Percentiles rank a stretch among this genome's conserved stretches.
These are phyloP conservation scores for Salvelinus sp. DNA, from an alignment of 2,113 vertebrate species.

Conservation along the genomic window DNA sequence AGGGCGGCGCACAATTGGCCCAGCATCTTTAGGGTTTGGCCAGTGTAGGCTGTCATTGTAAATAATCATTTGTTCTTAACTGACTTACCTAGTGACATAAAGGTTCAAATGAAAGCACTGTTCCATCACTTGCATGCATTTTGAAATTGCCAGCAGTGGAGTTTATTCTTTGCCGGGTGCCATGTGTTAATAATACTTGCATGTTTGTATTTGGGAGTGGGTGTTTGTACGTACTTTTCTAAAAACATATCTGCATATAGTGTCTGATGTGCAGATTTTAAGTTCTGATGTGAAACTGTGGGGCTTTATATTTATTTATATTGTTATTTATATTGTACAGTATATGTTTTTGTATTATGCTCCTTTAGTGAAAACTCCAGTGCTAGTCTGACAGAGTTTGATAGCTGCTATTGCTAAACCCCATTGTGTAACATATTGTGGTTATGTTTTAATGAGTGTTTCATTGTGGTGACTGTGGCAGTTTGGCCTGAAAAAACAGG, in stretches of 20 bases:
- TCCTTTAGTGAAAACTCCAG: constrained; percentile 11
- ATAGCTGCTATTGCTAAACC: constrained; percentile 47
- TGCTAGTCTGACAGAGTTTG: constrained; percentile 2
- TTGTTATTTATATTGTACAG: not conserved
- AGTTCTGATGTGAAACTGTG: too few species aligned
- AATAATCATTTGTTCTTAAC: too few species aligned
- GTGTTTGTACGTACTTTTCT: not conserved
- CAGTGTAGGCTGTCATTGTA: too few species aligned
- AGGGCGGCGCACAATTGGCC: too few species aligned
- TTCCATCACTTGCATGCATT: too few species aligned
- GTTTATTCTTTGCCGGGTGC: too few species aligned
- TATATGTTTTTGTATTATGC: not conserved
- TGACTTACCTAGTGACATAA: too few species aligned
- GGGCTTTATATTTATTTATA: too few species aligned
- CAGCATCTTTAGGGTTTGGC: too few species aligned
- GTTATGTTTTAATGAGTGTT: constrained; percentile 57
- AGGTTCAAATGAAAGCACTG: too few species aligned
- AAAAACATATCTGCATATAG: not conserved
- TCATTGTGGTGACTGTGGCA: constrained; percentile 60
- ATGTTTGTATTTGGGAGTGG: not conserved
- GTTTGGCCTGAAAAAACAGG: constrained; percentile 48
- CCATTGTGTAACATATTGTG: constrained; percentile 15
- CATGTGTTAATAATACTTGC: not conserved
- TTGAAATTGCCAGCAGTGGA: too few species aligned
- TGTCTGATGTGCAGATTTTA: not conserved